phyloP scores from a whole-genome alignment of 2,797 vertebrate species.

The Peromyscus nudipes region DNA sequence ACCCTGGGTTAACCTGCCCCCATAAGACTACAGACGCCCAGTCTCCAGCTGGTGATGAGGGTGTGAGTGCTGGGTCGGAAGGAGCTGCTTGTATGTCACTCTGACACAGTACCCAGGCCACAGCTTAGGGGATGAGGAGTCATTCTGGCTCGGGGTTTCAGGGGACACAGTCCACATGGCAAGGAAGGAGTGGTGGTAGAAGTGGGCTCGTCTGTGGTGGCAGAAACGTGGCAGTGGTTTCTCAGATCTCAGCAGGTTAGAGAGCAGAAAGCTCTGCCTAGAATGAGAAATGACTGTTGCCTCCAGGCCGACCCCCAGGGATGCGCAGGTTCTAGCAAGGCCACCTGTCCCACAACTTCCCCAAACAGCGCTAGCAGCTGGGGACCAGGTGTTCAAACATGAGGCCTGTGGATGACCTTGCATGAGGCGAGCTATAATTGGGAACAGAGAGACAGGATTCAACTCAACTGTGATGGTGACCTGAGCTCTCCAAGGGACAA shows the following conservation, averaged over 20 bases:
- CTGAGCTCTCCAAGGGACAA: background rate
- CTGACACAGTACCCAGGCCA: background rate
- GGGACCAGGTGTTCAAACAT: background rate
- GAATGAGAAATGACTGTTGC: background rate
- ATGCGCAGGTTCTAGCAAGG: too few species aligned
- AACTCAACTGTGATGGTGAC: background rate
- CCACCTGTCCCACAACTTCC: background rate
- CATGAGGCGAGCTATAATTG: background rate
- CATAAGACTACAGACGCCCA: background rate
- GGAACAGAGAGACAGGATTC: background rate
- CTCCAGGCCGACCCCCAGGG: background rate
- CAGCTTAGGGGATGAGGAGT: background rate
- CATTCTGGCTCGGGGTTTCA: background rate
- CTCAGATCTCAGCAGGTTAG: background rate
- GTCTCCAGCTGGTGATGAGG: background rate
- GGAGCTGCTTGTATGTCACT: fast-evolving
- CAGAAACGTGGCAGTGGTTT: background rate
- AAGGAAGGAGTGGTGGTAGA: background rate
- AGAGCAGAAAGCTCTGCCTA: background rate
- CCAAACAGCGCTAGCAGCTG: background rate
- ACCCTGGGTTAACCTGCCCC: background rate
- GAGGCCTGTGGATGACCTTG: background rate
- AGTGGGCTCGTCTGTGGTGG: background rate
- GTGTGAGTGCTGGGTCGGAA: background rate
- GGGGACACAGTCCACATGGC: background rate